phyloP scores from a whole-genome alignment of 2,888 invertebrate genomes.

The Sabellastarte sp. region DNA sequence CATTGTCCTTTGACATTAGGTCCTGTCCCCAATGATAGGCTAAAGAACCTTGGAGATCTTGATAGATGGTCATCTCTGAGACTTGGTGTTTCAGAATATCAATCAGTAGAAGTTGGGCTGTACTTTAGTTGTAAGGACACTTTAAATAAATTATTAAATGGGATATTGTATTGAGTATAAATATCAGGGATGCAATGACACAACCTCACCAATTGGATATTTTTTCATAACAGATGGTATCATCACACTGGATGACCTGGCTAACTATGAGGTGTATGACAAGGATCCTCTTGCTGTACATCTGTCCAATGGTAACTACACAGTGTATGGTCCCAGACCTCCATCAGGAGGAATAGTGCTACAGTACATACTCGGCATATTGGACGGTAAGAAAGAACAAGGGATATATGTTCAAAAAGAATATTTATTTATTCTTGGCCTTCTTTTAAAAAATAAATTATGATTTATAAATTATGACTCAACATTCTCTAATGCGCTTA shows the following conservation, averaged over 20 bases:
- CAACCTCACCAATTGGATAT: background rate
- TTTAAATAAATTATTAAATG: background rate
- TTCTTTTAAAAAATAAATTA: no score
- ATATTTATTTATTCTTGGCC: no score
- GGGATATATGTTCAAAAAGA: no score
- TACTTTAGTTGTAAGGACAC: no score
- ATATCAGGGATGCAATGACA: background rate
- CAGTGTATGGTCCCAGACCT: slow-evolving; percentile 17
- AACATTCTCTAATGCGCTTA: no score
- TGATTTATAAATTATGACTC: no score
- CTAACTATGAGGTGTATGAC: slow-evolving; percentile 10
- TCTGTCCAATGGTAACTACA: slow-evolving; percentile 15
- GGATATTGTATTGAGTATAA: background rate
- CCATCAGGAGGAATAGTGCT: slow-evolving; percentile 27
- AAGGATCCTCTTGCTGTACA: slow-evolving; percentile 12
- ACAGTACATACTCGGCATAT: slow-evolving; percentile 24
- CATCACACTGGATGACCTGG: slow-evolving; percentile 23
- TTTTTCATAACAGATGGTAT: slow-evolving; percentile 23
- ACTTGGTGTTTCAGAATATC: no score
- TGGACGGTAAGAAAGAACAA: slow-evolving; percentile 26
- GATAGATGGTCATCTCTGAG: no score
- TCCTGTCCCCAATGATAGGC: no score
- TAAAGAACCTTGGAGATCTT: no score
- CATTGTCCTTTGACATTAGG: no score
- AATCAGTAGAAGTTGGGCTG: no score